Evolutionary conservation across 2,113 vertebrate genomes (phyloP).

Genomic region (Myanophis thanlyinensis): DNA sequence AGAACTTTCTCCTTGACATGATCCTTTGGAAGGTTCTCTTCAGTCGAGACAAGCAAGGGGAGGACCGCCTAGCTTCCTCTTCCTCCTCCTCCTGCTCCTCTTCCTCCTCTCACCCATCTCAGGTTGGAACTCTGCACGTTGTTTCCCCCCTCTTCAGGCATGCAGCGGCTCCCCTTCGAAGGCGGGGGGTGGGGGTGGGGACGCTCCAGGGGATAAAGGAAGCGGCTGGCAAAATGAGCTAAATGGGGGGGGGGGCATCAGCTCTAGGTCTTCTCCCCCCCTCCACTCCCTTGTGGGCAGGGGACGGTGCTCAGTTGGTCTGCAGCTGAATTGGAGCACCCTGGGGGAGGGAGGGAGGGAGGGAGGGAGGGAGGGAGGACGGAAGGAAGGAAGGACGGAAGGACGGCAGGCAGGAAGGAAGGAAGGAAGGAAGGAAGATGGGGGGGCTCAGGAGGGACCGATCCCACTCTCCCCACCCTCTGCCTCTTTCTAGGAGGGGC

Average conservation of each 20-base stretch:
- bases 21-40: slow-evolving; percentile 98
- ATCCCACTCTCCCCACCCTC: slow-evolving; percentile 4
- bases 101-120: slow-evolving; percentile 80
- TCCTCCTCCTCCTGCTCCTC: slow-evolving; percentile 1
- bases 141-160: slow-evolving; percentile 62
- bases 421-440: too few relatives aligned
- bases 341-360: background rate
- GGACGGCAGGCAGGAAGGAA: too few relatives aligned
- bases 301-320: background rate
- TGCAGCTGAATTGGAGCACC: background rate
- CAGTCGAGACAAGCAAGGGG: slow-evolving; percentile 96
- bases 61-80: slow-evolving; percentile 66
- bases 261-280: background rate
- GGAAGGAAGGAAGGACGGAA: too few relatives aligned
- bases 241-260: background rate
- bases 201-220: background rate
- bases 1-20: slow-evolving; percentile 98
- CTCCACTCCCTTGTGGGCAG: background rate
- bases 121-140: slow-evolving; percentile 85
- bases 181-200: background rate
- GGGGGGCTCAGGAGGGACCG: background rate
- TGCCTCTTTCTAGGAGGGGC: slow-evolving; percentile 70
- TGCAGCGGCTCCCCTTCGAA: background rate
- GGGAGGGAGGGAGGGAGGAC: too few relatives aligned
- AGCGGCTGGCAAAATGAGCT: background rate